phyloP scores from a whole-genome alignment of 1,140 invertebrate species.

The Laupala kohalensis region DNA sequence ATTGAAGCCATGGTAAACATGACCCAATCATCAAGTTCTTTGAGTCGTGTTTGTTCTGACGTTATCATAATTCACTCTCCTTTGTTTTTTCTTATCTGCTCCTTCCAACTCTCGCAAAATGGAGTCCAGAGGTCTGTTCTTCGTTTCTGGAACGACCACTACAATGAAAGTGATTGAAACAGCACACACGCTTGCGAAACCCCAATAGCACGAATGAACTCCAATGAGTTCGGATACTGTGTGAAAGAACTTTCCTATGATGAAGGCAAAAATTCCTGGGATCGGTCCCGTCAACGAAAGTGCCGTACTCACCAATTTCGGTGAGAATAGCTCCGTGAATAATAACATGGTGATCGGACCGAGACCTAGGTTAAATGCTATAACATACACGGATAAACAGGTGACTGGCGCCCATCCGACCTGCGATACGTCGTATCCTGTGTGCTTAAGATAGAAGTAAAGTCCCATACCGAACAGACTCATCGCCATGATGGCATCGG shows the following conservation, averaged over 20 bases:
- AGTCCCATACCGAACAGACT: constrained; percentile 28
- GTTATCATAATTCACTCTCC: too few species aligned
- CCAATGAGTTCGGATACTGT: constrained; percentile 30
- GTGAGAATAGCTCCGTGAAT: constrained; percentile 49
- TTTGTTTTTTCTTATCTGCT: constrained; percentile 11
- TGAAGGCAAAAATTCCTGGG: constrained; percentile 41
- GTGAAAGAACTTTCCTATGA: constrained; percentile 39
- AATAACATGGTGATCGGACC: constrained; percentile 43
- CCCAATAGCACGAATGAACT: constrained; percentile 39
- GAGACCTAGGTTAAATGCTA: constrained; percentile 33
- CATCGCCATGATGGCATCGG: constrained; percentile 29
- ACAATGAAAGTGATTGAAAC: constrained; percentile 31
- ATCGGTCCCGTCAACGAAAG: constrained; percentile 58
- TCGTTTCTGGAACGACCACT: constrained; percentile 48
- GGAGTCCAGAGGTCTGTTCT: constrained; percentile 41
- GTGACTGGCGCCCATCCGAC: constrained; percentile 38
- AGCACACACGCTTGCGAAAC: constrained; percentile 38
- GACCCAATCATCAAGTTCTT: too few species aligned
- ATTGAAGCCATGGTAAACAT: too few species aligned
- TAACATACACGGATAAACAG: constrained; percentile 38
- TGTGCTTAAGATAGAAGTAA: constrained; percentile 29
- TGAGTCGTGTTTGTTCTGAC: too few species aligned
- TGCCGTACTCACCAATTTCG: constrained; percentile 66
- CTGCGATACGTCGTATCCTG: constrained; percentile 21
- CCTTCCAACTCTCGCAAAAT: constrained; percentile 33